Base-by-base conservation (phyloP, 2,113 vertebrate genomes). In the zebrafish (Danio rerio) region DNA sequence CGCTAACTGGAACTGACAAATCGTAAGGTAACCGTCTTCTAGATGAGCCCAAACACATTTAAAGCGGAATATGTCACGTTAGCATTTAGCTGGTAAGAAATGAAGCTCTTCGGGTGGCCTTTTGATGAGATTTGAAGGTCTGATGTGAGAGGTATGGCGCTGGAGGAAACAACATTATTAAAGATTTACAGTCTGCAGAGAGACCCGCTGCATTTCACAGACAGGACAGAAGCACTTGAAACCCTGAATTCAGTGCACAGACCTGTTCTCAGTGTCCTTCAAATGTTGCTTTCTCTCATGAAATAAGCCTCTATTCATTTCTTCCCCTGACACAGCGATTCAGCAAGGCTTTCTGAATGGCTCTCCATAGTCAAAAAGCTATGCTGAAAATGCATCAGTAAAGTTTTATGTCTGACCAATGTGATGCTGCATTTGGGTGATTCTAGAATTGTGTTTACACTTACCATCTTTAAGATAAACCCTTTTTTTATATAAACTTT, bases 111-210 rank as follows among this genome's bases (percentile, higher is more conserved):
- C 16, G 31, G 12, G 13, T 11, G 18, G 52, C 8, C 55, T 61
- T 53, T 31, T 59, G 20, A 47, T 47, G 31, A 56, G 56, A 9
- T 72, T 50, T 69, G 20, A 45, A 12, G 12, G 4, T 40, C 62
- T 63, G 77, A 49, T 74, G 21, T 77, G 31, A 52, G n/a, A 56
- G 31, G 9, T 62, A 50, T 47, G 47, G 47, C 50, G 21, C 69
- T 82, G 74, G 71, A 80, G 16, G 47, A 63, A 69, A 76, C 55
- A 77, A 69, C 69, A 83, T 77, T 78, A 78, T 63, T 80, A 81
- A 83, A 86, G 53, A 86, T 86, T 83, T 81, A 81, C 69, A 83
- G 40, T 9, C 69, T 69, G 43, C 81, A 56, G 75, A 49, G 43
- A 73, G 42, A 49, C 21, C 40, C 45, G 53, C 66, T 82, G 43